Evolutionary conservation across 2,113 vertebrate species (phyloP).

Genomic region (Apteryx owenii): DNA sequence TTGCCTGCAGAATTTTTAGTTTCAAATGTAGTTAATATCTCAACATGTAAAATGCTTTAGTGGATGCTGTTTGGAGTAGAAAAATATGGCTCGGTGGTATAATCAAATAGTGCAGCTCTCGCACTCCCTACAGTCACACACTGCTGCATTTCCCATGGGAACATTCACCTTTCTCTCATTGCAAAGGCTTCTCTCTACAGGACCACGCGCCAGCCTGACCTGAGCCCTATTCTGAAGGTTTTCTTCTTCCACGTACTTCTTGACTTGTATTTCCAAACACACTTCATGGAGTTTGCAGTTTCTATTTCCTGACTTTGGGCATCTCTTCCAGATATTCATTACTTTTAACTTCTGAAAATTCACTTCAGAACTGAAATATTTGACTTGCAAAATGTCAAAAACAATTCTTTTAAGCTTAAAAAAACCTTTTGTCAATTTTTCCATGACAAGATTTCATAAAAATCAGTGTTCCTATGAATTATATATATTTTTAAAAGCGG

Average conservation of each 20-base stretch:
- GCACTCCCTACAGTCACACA: too few species aligned
- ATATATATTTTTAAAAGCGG: neutral
- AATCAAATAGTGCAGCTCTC: accelerated
- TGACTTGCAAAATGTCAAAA: neutral
- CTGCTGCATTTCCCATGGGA: neutral
- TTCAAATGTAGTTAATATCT: neutral
- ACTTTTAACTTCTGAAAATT: neutral
- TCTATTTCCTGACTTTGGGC: accelerated
- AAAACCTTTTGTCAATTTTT: neutral
- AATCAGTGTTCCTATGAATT: neutral
- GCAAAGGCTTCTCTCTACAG: neutral
- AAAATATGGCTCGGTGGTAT: neutral
- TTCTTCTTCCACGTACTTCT: neutral
- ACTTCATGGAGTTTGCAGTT: neutral
- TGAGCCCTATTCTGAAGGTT: too few species aligned
- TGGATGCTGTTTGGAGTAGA: neutral
- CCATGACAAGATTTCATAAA: too few species aligned
- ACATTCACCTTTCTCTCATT: neutral
- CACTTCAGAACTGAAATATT: neutral
- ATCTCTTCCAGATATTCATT: too few species aligned
- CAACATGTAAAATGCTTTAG: neutral
- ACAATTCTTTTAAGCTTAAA: neutral
- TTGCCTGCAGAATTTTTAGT: neutral
- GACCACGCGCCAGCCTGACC: neutral
- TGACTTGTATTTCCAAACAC: neutral